Base-by-base conservation (phyloP, 1,140 invertebrate species). In the Eufriesea mexicana region DNA sequence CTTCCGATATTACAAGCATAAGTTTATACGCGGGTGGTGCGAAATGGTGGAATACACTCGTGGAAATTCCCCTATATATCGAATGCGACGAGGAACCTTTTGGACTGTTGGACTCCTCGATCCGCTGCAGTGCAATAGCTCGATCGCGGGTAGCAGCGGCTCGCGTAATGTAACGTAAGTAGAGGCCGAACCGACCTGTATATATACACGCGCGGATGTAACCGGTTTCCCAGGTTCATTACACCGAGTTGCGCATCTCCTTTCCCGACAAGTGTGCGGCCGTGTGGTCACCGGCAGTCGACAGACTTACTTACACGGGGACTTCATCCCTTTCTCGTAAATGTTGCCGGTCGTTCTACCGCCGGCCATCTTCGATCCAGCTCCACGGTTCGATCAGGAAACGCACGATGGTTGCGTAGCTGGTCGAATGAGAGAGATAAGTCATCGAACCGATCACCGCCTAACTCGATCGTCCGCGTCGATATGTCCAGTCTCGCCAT, bases 141-240 rank as follows among this genome's bases (percentile, higher is more conserved):
- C 84, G 87, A 84, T 81, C 77, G 78, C 86, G 84, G 82, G 62
- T 79, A 86, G 78, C 74, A 86, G 73, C 76, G 64, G 61, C 35
- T 74, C 87, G 88, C 85, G 84, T 89, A 90, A 86, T 88, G 86
- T 89, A 91, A 91, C 88, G 83, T 86, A 88, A 90, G 90, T 89
- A 89, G 78, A 89, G 85, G 79, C 84, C 89, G 89, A 92, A 91
- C 90, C 90, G 89, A 91, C 91, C 90, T 89, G 88, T 92, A 87
- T 88, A 91, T 89, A 91, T 84, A 78, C 83, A 55, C 78, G 84
- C 78, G 89, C 84, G 89, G 88, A 91, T 92, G 91, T 91, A 94
- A 94, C 93, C 93, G 93, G 93, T 94, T 94, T 92, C 86, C 91
- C 91, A 93, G 93, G 93, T 94, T 94, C 93, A 94, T 94, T 94